A percentile compares a stretch with the other conserved stretches of the same genome.
These are phyloP conservation scores for Neoaliturus tenellus DNA, from an alignment of 2,888 invertebrate genomes.

Conservation along the genomic window DNA sequence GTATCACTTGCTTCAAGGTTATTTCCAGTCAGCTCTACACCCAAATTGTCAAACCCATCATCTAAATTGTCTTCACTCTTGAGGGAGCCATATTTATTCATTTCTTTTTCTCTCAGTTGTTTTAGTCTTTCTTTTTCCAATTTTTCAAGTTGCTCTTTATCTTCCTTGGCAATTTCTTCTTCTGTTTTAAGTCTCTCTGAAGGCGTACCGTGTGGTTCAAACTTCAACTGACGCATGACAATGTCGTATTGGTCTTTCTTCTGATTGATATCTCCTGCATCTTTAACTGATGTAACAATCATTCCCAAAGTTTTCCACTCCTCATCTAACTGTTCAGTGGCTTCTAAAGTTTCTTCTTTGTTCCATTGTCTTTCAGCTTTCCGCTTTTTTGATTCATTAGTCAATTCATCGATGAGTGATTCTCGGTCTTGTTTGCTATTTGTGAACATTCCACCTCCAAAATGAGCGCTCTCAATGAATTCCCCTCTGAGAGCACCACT, in stretches of 20 bases:
- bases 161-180: constrained; percentile 88
- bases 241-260: constrained; percentile 86
- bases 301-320: constrained; percentile 86
- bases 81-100: constrained; percentile 74
- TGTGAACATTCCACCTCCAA: constrained; percentile 85
- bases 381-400: constrained; percentile 91
- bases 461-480: constrained; percentile 93
- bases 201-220: constrained; percentile 82
- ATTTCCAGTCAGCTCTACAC: too few relatives aligned
- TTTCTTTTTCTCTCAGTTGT: constrained; percentile 80
- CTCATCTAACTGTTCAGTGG: constrained; percentile 88
- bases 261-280: constrained; percentile 70
- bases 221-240: constrained; percentile 85
- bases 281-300: constrained; percentile 77
- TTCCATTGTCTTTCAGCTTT: constrained; percentile 92
- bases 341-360: constrained; percentile 86
- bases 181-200: constrained; percentile 82
- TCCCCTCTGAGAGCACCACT: constrained; percentile 78
- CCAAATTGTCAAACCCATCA: too few relatives aligned
- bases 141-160: constrained; percentile 84
- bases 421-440: constrained; percentile 78
- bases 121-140: constrained; percentile 82
- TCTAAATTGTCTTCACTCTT: constrained; percentile 91
- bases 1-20: too few relatives aligned
- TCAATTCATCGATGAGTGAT: constrained; percentile 92